A percentile compares a stretch with the other conserved stretches of the same genome.
phyloP scores from a whole-genome alignment of 2,888 invertebrate species.

The Hypercompe scribonia region DNA sequence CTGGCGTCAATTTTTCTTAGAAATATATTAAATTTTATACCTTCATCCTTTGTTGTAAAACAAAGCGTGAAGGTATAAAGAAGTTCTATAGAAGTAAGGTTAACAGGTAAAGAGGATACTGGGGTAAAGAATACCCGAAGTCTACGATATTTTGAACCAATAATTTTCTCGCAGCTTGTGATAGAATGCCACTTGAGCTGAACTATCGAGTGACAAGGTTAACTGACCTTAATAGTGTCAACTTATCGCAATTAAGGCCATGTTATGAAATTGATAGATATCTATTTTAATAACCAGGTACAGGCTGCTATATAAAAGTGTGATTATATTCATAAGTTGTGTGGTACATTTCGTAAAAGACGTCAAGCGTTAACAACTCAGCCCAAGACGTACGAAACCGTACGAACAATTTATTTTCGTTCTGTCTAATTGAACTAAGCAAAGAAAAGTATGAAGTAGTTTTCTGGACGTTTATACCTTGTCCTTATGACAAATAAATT shows the following conservation, averaged over 20 bases:
- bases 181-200: not conserved
- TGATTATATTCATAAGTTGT: not conserved
- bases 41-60: no score
- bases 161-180: not conserved
- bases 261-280: not conserved
- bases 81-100: no score
- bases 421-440: no score
- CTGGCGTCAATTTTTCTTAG: no score
- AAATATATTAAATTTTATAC: no score
- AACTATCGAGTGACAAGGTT: not conserved
- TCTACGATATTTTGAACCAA: not conserved
- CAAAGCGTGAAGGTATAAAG: no score
- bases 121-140: no score
- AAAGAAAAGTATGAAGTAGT: no score
- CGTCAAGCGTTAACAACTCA: not conserved
- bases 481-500: no score
- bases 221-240: not conserved
- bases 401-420: no score
- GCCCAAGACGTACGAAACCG: no score
- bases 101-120: not conserved
- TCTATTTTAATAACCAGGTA: not conserved
- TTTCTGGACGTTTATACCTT: no score
- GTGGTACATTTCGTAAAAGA: not conserved
- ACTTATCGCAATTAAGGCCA: not conserved
- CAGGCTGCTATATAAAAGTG: not conserved